Percentiles rank a stretch among this genome's conserved stretches.
Evolutionary conservation across 2,888 invertebrate species (phyloP).

Genomic region (Tetragnatha montana): DNA sequence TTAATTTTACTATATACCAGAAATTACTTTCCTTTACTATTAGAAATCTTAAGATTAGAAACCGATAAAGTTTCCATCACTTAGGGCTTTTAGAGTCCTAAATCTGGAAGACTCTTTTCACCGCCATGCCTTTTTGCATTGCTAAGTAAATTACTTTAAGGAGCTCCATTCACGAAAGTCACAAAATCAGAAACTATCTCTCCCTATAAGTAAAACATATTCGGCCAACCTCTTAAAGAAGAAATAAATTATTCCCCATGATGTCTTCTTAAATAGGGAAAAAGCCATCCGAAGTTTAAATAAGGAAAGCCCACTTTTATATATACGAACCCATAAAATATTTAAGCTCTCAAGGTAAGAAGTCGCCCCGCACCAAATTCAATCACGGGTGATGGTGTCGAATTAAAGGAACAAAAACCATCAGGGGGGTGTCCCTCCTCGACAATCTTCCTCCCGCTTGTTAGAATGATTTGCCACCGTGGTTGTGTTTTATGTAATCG

Average conservation of each 20-base stretch:
- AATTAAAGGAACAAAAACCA: neutral
- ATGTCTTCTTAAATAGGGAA: constrained; percentile 60
- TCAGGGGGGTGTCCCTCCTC: neutral
- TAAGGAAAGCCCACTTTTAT: constrained; percentile 48
- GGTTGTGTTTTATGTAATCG: constrained; percentile 70
- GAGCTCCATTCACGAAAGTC: neutral
- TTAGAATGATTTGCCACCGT: constrained; percentile 54
- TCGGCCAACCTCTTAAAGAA: constrained; percentile 18
- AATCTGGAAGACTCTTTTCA: neutral
- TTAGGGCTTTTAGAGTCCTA: constrained; percentile 14
- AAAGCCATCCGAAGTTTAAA: constrained; percentile 38
- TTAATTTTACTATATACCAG: neutral
- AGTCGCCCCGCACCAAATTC: constrained; percentile 27
- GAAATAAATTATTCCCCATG: constrained; percentile 64
- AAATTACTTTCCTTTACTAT: constrained; percentile 17
- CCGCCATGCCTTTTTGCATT: constrained; percentile 34
- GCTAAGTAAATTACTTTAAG: constrained; percentile 44
- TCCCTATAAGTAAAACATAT: constrained; percentile 51
- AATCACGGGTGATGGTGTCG: constrained; percentile 15
- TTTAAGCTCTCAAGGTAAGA: constrained; percentile 56
- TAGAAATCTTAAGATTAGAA: constrained; percentile 18
- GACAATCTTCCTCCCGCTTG: neutral
- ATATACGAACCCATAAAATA: constrained; percentile 66
- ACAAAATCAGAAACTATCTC: constrained; percentile 40
- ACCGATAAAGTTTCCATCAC: constrained; percentile 44